Conservation (phyloP, 2,888 invertebrate species). For the Gymnosoma rotundatum region DNA sequence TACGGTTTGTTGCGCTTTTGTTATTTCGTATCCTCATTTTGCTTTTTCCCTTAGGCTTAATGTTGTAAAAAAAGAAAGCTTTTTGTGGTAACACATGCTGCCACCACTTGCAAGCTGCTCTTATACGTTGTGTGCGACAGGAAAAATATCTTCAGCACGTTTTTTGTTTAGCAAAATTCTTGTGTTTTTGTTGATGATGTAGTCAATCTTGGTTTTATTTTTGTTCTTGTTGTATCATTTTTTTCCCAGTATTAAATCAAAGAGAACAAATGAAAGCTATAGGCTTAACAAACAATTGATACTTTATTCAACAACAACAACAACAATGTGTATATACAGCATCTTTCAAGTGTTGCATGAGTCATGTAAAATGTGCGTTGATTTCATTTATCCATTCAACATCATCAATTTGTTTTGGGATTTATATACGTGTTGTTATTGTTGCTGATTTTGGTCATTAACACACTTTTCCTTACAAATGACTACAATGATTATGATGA, state of each 20-base stretch:
- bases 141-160: constrained; percentile 17
- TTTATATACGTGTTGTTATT: constrained; percentile 46
- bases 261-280: constrained; percentile 39
- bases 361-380: constrained; percentile 42
- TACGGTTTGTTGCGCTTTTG: constrained; percentile 75
- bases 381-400: constrained; percentile 41
- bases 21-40: constrained; percentile 25
- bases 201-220: constrained; percentile 5
- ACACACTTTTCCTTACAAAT: constrained; percentile 72
- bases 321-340: neutral
- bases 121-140: neutral
- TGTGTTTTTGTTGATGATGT: neutral
- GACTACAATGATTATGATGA: constrained; percentile 5
- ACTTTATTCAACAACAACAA: neutral
- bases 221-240: neutral
- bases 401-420: constrained; percentile 63
- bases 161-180: constrained; percentile 6
- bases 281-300: constrained; percentile 21
- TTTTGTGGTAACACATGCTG: constrained; percentile 63
- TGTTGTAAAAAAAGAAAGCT: constrained; percentile 24
- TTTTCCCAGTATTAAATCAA: constrained; percentile 38
- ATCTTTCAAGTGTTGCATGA: constrained; percentile 49
- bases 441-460: constrained; percentile 72
- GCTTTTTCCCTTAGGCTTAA: constrained; percentile 12
- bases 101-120: constrained; percentile 59